Evolutionary conservation across 2,888 invertebrate species (phyloP).

Genomic region (Drosophila mimetica): DNA sequence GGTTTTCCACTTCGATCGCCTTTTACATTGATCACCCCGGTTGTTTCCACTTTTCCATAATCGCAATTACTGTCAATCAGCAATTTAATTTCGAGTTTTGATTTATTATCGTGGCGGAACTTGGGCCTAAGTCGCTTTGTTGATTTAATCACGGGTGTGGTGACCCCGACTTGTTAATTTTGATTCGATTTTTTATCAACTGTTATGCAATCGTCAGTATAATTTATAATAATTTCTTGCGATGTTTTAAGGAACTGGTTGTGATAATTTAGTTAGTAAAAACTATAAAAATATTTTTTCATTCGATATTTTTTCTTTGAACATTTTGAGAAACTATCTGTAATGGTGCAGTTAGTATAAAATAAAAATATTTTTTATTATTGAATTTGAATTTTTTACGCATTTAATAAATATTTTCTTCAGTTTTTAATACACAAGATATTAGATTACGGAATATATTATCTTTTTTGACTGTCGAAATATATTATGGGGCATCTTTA

Average conservation of each 20-base stretch:
- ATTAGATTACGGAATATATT: too few relatives aligned
- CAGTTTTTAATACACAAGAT: too few relatives aligned
- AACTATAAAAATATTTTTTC: too few relatives aligned
- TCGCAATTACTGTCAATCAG: slow-evolving; percentile 38
- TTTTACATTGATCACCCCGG: slow-evolving; percentile 22
- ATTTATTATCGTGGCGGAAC: slow-evolving; percentile 24
- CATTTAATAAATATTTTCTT: too few relatives aligned
- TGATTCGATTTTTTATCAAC: not conserved
- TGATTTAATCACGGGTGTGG: slow-evolving; percentile 9
- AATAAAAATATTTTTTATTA: too few relatives aligned
- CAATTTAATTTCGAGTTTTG: slow-evolving; percentile 32
- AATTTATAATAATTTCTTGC: not conserved
- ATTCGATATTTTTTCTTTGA: too few relatives aligned
- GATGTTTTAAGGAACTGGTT: not conserved
- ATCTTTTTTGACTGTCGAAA: not conserved
- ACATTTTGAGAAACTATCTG: too few relatives aligned
- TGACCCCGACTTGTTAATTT: slow-evolving; percentile 14
- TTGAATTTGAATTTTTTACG: too few relatives aligned
- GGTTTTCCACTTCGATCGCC: slow-evolving; percentile 13
- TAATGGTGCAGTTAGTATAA: too few relatives aligned
- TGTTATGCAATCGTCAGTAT: slow-evolving; percentile 1
- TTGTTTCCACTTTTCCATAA: slow-evolving; percentile 33
- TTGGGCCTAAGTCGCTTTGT: slow-evolving; percentile 11
- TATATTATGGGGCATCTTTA: slow-evolving; percentile 1
- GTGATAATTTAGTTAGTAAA: not conserved